Percentiles rank a stretch among this genome's conserved stretches.
These are phyloP conservation scores for Holothuria leucospilota DNA, from an alignment of 53 echinoderm and acorn worm species.

Conservation along the genomic window DNA sequence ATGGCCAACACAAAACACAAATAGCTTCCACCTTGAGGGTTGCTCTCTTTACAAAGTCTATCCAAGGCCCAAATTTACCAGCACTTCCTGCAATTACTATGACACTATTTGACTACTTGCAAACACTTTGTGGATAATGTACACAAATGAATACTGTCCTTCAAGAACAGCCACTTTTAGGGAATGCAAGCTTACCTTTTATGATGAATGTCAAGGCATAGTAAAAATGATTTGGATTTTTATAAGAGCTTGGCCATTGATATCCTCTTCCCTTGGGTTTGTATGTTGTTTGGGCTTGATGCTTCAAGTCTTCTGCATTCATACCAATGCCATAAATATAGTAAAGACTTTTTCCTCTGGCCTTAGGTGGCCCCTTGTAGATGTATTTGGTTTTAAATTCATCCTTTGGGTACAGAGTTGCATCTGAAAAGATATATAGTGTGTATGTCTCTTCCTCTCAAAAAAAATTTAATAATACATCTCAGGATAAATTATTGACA, in stretches of 20 bases:
- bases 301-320: slow-evolving; percentile 76
- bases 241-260: slow-evolving; percentile 96
- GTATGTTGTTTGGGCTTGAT: slow-evolving; percentile 77
- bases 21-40: too few species aligned
- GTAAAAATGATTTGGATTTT: slow-evolving; percentile 92
- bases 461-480: too few species aligned
- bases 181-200: slow-evolving; percentile 65
- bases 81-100: too few species aligned
- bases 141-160: too few species aligned
- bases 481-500: too few species aligned
- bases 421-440: slow-evolving; percentile 61
- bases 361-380: slow-evolving; percentile 71
- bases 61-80: too few species aligned
- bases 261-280: slow-evolving; percentile 96
- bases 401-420: slow-evolving; percentile 72
- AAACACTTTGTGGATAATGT: too few species aligned
- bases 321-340: slow-evolving; percentile 96
- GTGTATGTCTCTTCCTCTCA: too few species aligned
- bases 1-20: too few species aligned
- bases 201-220: slow-evolving; percentile 79
- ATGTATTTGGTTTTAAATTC: slow-evolving; percentile 84
- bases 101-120: too few species aligned
- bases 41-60: too few species aligned
- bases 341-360: slow-evolving; percentile 85
- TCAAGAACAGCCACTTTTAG: too few species aligned